Evolutionary conservation across 2,888 invertebrate genomes (phyloP).

Genomic region (Nebria salina): DNA sequence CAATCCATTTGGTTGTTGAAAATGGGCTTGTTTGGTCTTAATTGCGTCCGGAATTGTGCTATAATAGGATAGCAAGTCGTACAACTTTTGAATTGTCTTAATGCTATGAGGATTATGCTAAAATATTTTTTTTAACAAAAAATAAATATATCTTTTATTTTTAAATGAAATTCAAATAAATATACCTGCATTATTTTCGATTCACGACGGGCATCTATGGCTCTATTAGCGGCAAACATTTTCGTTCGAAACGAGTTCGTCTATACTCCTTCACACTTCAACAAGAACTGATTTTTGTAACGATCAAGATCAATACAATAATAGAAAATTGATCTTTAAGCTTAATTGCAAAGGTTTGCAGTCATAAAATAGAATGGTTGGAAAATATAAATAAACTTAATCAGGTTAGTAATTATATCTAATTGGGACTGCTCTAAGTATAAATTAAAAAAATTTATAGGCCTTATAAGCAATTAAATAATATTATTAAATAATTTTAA

Average conservation of each 20-base stretch:
- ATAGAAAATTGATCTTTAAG: constrained; percentile 38
- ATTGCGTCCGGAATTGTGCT: constrained; percentile 32
- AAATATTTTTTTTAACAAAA: background rate
- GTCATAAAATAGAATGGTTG: constrained; percentile 19
- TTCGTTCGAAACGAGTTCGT: background rate
- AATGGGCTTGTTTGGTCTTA: constrained; percentile 50
- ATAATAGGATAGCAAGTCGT: constrained; percentile 30
- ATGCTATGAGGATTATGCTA: constrained; percentile 37
- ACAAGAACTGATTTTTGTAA: constrained; percentile 25
- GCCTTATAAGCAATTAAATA: no score
- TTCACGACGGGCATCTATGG: constrained; percentile 32
- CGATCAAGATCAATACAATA: constrained; percentile 17
- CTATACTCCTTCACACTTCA: constrained; percentile 13
- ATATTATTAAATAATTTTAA: no score
- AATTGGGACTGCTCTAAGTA: no score
- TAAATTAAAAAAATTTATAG: no score
- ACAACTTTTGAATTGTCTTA: constrained; percentile 36
- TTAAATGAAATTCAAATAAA: background rate
- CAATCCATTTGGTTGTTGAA: constrained; percentile 51
- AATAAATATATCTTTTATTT: background rate
- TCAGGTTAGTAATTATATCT: no score
- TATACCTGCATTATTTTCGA: constrained; percentile 37
- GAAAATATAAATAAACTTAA: constrained; percentile 25
- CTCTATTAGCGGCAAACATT: constrained; percentile 34
- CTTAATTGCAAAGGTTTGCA: background rate